A percentile compares a stretch with the other conserved stretches of the same genome.
Evolutionary conservation across 2,797 vertebrate genomes (phyloP).

Genomic region (Sebastes kiyomatsui): DNA sequence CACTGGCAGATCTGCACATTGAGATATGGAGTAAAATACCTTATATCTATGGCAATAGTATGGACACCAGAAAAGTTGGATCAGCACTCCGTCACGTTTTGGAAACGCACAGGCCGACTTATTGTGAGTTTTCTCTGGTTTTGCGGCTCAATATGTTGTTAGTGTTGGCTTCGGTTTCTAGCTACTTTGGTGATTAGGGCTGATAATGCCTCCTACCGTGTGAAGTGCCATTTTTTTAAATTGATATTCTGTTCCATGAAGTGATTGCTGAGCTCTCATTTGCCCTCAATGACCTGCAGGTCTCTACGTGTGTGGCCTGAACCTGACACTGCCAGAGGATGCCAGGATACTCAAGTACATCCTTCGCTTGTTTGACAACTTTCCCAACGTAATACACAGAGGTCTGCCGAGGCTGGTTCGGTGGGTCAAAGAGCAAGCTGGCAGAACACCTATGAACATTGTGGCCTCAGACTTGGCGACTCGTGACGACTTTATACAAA

Average conservation of each 20-base stretch:
- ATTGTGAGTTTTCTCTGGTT: slow-evolving; percentile 15
- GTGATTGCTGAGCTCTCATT: background rate
- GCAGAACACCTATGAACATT: slow-evolving; percentile 38
- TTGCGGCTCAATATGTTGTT: background rate
- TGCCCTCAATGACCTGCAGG: slow-evolving; percentile 18
- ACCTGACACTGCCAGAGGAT: slow-evolving; percentile 58
- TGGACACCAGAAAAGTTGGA: slow-evolving; percentile 30
- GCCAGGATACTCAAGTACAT: slow-evolving; percentile 35
- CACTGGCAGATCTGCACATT: background rate
- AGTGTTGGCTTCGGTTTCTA: no score
- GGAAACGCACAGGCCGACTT: background rate
- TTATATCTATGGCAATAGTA: slow-evolving; percentile 58
- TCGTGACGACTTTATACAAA: slow-evolving; percentile 31
- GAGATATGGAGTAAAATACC: slow-evolving; percentile 50
- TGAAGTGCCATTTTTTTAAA: background rate
- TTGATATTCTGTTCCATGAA: background rate
- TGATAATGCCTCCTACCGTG: background rate
- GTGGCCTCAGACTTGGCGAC: slow-evolving; percentile 65
- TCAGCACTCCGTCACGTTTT: slow-evolving; percentile 19
- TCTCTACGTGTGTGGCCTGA: slow-evolving; percentile 71
- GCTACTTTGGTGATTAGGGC: background rate
- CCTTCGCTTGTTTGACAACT: slow-evolving; percentile 30
- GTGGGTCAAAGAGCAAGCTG: slow-evolving; percentile 33
- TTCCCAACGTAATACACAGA: slow-evolving; percentile 23
- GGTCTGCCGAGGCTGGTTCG: slow-evolving; percentile 46